Conservation (phyloP, 2,113 vertebrate genomes). For the Taxidea taxus region DNA sequence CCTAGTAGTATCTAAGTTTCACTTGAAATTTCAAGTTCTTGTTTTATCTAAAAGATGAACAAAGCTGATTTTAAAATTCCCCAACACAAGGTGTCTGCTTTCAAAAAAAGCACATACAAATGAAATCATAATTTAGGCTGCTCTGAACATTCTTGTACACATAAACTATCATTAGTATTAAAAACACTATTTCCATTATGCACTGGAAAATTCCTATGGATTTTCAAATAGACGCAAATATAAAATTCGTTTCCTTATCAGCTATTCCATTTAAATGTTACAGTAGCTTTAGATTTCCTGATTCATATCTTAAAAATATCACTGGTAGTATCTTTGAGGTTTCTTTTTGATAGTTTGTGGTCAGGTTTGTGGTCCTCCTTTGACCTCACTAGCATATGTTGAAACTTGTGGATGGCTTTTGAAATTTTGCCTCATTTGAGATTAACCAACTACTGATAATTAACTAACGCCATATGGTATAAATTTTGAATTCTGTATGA, state of each 20-base stretch:
- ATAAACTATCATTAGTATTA: background rate
- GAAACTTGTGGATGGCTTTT: background rate
- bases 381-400: background rate
- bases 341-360: background rate
- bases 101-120: background rate
- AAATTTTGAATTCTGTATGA: background rate
- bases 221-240: background rate
- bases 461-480: background rate
- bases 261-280: conserved; percentile 18
- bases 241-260: background rate
- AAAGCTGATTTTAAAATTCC: background rate
- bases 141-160: background rate
- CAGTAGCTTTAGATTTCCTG: background rate
- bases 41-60: background rate
- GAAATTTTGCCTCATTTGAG: background rate
- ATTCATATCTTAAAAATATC: background rate
- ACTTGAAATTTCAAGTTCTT: background rate
- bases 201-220: background rate
- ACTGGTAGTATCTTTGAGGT: background rate
- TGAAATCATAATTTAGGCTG: background rate
- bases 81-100: background rate
- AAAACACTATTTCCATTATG: background rate
- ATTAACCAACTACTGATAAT: background rate
- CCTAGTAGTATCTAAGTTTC: background rate
- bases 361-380: background rate